Base-by-base conservation (phyloP, 2,888 invertebrate species). In the Ectemnius lituratus region DNA sequence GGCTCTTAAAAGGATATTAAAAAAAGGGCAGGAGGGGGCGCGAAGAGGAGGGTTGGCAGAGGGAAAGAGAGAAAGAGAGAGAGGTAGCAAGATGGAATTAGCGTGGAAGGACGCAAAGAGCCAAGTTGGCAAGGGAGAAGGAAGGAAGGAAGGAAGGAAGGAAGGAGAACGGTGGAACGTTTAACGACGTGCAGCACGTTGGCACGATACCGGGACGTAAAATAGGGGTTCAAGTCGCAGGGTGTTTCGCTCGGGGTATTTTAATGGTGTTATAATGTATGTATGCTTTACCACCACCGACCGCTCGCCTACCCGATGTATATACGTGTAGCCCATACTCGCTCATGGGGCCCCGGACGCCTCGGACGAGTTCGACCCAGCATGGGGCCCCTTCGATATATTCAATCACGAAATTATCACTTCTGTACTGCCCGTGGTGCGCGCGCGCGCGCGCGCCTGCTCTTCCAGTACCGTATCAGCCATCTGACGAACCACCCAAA, bases 401-500 rank as follows among this genome's bases (percentile, higher is more conserved):
- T 90, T 90, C 90, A 90, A 90, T 90, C 89, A 90, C 87, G 87
- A 90, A 90, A 90, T 90, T 90, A 90, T 90, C 90, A 90, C 90
- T 90, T 89, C 90, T 90, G 89, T 90, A 89, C 86, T 85, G 80
- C 81, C 69, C 73, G 68, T 70, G 78, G 73, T 76, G 75, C 74
- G 63, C 73, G 52, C 37, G 37, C 37, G 52, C 4, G 75, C 37
- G 37, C 76, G 61, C 73, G 52, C 23, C 23, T 2, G 52, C n/a
- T 57, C n/a, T 16, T 56, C 20, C 76, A 75, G 67, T 61, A 66
- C 74, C 70, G 76, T 79, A 73, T 66, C 66, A 45, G 64, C 18
- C 66, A 57, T 70, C 67, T 60, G 60, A 57, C 60, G 73, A 47
- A 62, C 76, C 80, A 72, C 37, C 37, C 8, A 37, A 37, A 37